A percentile compares a stretch with the other conserved stretches of the same genome.
Evolutionary conservation across 1,140 invertebrate species (phyloP).

Genomic region (Scaptomyza pallida): DNA sequence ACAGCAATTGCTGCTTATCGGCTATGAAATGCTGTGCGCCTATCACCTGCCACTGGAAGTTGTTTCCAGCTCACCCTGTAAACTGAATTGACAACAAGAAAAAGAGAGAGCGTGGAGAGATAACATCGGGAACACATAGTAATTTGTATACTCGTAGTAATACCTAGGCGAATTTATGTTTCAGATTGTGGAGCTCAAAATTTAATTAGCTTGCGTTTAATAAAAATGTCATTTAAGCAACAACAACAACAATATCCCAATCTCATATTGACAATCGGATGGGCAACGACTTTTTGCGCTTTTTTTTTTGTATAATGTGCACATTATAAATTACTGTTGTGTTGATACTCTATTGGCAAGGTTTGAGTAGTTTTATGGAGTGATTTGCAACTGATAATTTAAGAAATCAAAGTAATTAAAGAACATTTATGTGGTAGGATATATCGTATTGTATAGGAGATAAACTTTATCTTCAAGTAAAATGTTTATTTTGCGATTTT

Average conservation of each 20-base stretch:
- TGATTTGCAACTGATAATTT: neutral
- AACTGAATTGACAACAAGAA: neutral
- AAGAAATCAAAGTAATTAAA: neutral
- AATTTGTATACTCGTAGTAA: constrained; percentile 20
- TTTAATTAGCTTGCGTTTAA: constrained; percentile 73
- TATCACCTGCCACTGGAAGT: constrained; percentile 37
- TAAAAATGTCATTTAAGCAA: constrained; percentile 61
- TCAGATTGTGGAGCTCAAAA: constrained; percentile 51
- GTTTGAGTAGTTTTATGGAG: neutral
- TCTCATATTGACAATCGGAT: constrained; percentile 9
- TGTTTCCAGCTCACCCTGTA: constrained; percentile 29
- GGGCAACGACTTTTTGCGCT: constrained; percentile 21
- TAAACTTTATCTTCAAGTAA: no score
- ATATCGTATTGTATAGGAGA: no score
- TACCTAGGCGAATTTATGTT: constrained; percentile 28
- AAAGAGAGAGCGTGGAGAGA: neutral
- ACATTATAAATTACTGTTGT: constrained; percentile 26
- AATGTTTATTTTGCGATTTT: no score
- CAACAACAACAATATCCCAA: constrained; percentile 5
- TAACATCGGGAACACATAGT: constrained; percentile 2
- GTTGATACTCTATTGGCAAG: constrained; percentile 1
- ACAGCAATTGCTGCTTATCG: constrained; percentile 19
- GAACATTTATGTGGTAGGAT: no score
- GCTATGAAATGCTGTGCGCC: constrained; percentile 38
- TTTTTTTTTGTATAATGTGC: no score